These are phyloP conservation scores for Tyto alba DNA, from an alignment of 2,113 vertebrate species.

Conservation along the genomic window DNA sequence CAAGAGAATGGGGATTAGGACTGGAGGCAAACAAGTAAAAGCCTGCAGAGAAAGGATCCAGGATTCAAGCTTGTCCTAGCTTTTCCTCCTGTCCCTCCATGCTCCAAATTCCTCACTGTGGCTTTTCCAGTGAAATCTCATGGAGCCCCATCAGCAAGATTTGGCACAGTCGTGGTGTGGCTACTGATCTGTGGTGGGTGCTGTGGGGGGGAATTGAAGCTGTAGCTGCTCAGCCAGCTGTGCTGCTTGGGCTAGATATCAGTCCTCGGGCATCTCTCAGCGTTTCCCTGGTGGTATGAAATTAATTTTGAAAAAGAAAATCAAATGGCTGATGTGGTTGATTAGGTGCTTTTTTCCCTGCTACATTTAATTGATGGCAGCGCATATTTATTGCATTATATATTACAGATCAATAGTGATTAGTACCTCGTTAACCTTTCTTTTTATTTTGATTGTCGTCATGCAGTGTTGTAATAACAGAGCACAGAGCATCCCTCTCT, in stretches of 20 bases:
- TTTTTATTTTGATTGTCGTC: neutral
- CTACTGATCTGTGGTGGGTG: neutral
- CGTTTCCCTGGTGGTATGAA: neutral
- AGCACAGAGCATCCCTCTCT: neutral
- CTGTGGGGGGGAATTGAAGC: neutral
- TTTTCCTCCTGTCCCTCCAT: neutral
- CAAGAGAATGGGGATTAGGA: neutral
- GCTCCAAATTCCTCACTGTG: neutral
- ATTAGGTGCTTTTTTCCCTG: neutral
- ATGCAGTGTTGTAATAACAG: neutral
- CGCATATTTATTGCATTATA: neutral
- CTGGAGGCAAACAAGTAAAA: neutral
- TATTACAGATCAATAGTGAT: constrained; percentile 31
- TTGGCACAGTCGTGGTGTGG: neutral
- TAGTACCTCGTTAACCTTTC: constrained; percentile 46
- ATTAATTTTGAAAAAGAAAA: neutral
- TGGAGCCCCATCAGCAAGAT: neutral
- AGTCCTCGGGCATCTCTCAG: neutral
- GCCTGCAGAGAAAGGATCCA: neutral
- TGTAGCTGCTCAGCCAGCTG: neutral
- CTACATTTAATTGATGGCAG: constrained; percentile 1
- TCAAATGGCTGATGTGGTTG: neutral
- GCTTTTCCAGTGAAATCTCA: neutral
- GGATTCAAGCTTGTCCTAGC: neutral
- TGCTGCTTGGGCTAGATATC: neutral